A percentile compares a stretch with the other conserved stretches of the same genome.
Conservation (phyloP, 2,113 vertebrate genomes). For the Ceyx melanurus region DNA sequence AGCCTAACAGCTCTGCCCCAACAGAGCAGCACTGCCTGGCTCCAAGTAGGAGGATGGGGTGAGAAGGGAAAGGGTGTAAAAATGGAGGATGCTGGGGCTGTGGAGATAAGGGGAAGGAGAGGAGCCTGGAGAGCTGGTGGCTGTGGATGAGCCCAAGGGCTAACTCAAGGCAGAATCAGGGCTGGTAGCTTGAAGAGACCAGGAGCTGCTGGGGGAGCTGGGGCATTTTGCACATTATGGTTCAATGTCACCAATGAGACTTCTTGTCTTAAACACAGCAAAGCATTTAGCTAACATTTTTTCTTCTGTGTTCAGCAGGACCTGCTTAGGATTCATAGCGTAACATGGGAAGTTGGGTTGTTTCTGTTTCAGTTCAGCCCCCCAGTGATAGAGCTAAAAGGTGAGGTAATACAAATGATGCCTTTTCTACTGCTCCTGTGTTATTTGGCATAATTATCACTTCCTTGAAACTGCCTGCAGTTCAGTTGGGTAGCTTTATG, state of each 20-base stretch:
- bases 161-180: neutral
- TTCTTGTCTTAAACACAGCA: neutral
- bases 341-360: rapidly evolving
- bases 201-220: neutral
- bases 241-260: neutral
- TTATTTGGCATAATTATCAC: neutral
- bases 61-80: neutral
- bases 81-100: neutral
- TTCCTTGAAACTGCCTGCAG: neutral
- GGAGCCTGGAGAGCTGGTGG: neutral
- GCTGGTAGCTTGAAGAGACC: neutral
- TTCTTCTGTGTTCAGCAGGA: neutral
- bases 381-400: neutral
- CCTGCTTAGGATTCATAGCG: neutral
- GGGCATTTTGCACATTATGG: neutral
- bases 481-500: neutral
- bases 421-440: neutral
- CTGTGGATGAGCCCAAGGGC: neutral
- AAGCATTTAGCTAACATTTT: neutral
- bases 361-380: neutral
- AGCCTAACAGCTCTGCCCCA: neutral
- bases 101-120: rapidly evolving
- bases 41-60: rapidly evolving
- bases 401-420: neutral
- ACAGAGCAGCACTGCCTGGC: neutral